A percentile compares a stretch with the other conserved stretches of the same genome.
These are phyloP conservation scores for Nothoprocta perdicaria DNA, from an alignment of 2,113 vertebrate genomes.

Conservation along the genomic window DNA sequence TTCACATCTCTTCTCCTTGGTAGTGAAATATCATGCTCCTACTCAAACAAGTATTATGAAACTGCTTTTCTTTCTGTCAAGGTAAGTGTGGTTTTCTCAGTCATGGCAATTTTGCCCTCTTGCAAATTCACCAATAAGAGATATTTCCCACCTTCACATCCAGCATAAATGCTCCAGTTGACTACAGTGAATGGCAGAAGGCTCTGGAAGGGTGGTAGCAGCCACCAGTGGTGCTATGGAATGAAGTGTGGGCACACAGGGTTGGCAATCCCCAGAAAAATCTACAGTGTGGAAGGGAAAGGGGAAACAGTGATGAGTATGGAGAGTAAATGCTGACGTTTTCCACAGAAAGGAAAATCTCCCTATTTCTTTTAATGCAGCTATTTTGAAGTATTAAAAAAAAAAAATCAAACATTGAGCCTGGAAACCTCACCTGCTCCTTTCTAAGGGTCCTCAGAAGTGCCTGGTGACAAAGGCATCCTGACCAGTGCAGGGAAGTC, in stretches of 20 bases:
- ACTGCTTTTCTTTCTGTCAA: background rate
- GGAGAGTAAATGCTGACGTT: background rate
- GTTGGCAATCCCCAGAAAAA: background rate
- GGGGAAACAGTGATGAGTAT: rapidly evolving
- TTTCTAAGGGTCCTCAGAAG: background rate
- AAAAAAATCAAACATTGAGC: background rate
- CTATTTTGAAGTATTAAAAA: background rate
- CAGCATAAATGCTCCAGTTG: rapidly evolving
- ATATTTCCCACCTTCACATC: background rate
- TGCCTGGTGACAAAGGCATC: background rate
- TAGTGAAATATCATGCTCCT: background rate
- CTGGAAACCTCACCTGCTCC: background rate
- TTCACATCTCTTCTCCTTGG: background rate
- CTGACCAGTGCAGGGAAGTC: rapidly evolving
- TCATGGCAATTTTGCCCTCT: background rate
- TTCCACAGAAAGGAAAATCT: background rate
- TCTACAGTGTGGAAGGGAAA: background rate
- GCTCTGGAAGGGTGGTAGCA: background rate
- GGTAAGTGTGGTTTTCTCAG: background rate
- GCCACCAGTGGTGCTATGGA: rapidly evolving
- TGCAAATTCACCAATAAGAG: background rate
- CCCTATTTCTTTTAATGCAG: background rate
- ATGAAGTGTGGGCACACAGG: rapidly evolving
- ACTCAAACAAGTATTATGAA: background rate
- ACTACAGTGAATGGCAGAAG: background rate